Percentiles rank a stretch among this genome's conserved stretches.
Evolutionary conservation across 2,113 vertebrate genomes (phyloP).

Genomic region (Columbina picui): DNA sequence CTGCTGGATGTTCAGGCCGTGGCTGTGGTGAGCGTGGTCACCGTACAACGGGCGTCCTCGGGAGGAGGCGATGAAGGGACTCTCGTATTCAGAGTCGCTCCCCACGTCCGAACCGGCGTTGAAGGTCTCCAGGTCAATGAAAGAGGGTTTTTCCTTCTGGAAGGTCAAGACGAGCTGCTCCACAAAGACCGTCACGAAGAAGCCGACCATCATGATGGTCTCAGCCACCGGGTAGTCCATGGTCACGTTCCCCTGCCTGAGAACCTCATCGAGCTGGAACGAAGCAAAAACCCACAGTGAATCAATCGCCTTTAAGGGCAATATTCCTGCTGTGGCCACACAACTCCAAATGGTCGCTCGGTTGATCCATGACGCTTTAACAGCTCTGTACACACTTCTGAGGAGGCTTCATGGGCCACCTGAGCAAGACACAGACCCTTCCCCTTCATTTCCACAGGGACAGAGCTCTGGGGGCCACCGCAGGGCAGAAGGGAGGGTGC

Average conservation of each 20-base stretch:
- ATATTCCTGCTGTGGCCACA: fast-evolving
- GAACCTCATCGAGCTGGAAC: constrained; percentile 80
- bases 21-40: constrained; percentile 51
- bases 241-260: constrained; percentile 76
- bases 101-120: constrained; percentile 87
- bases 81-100: constrained; percentile 93
- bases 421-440: neutral
- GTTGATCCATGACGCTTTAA: fast-evolving
- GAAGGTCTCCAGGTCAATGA: constrained; percentile 94
- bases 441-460: neutral
- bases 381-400: fast-evolving
- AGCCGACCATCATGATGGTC: constrained; percentile 90
- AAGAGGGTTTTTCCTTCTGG: constrained; percentile 87
- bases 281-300: neutral
- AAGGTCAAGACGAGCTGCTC: constrained; percentile 90
- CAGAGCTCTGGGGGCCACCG: neutral
- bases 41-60: neutral
- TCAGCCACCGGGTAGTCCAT: constrained; percentile 89
- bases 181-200: constrained; percentile 89
- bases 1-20: constrained; percentile 73
- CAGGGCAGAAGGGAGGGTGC: neutral
- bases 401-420: fast-evolving
- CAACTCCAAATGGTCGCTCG: fast-evolving
- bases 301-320: neutral
- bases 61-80: constrained; percentile 80